phyloP scores from a whole-genome alignment of 2,888 invertebrate genomes.

The Sialis fuliginosa region DNA sequence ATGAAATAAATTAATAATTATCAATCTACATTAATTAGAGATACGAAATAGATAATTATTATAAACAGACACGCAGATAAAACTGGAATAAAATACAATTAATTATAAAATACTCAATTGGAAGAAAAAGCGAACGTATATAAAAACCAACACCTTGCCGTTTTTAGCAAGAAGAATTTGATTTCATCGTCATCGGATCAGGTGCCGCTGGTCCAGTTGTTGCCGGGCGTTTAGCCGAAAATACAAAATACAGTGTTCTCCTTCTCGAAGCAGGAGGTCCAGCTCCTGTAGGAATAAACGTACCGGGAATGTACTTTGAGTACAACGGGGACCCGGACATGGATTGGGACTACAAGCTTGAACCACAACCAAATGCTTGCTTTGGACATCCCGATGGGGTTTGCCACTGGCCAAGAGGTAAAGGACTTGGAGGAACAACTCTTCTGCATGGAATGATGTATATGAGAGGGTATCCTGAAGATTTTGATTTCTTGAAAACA shows the following conservation, averaged over 20 bases:
- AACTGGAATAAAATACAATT: too few relatives aligned
- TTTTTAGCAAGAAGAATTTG: background rate
- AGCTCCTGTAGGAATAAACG: slow-evolving; percentile 4
- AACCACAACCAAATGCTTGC: slow-evolving; percentile 6
- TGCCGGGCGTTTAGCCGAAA: slow-evolving; percentile 6
- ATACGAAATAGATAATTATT: too few relatives aligned
- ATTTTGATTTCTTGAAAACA: slow-evolving; percentile 4
- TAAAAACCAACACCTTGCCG: too few relatives aligned
- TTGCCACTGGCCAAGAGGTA: slow-evolving; percentile 6
- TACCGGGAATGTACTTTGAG: slow-evolving; percentile 7
- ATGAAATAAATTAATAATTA: too few relatives aligned
- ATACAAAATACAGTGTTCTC: slow-evolving; percentile 4
- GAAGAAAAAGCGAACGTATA: too few relatives aligned
- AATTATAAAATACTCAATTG: too few relatives aligned
- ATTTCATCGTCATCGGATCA: slow-evolving; percentile 8
- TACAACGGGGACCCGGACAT: slow-evolving; percentile 5
- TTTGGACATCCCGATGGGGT: slow-evolving; percentile 1
- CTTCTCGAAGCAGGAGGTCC: slow-evolving; percentile 7
- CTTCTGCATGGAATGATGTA: slow-evolving; percentile 8
- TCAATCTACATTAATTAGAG: too few relatives aligned
- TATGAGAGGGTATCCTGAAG: slow-evolving; percentile 7
- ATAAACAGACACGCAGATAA: too few relatives aligned
- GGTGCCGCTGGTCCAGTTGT: slow-evolving; percentile 7
- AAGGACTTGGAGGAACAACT: slow-evolving; percentile 7
- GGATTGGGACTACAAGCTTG: slow-evolving; percentile 5